Evolutionary conservation across 2,797 vertebrate genomes (phyloP).

Genomic region (Eurystomus glaucurus): DNA sequence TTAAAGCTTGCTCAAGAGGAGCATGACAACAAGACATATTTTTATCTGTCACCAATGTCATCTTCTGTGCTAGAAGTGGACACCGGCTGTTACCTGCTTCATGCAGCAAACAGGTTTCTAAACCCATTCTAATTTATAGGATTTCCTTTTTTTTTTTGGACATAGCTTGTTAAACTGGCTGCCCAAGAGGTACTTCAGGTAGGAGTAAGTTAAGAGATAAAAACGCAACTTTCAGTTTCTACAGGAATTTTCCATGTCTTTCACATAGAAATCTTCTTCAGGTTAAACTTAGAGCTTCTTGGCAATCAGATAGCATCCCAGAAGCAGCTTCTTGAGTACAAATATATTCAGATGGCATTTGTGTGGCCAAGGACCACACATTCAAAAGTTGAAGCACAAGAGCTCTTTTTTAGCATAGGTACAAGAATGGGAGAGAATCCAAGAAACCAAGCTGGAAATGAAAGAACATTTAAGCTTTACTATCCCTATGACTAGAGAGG

Average conservation of each 20-base stretch:
- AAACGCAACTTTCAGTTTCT: not conserved
- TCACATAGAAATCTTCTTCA: not conserved
- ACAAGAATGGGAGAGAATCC: not conserved
- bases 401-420: not conserved
- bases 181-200: not conserved
- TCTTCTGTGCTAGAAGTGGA: not conserved
- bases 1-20: not conserved
- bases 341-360: not conserved
- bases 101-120: not conserved
- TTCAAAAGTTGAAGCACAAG: not conserved
- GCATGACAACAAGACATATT: rapidly evolving
- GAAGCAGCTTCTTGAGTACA: not conserved
- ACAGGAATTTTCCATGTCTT: not conserved
- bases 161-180: not conserved
- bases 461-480: not conserved
- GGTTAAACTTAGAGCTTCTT: constrained; percentile 10
- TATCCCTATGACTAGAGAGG: not conserved
- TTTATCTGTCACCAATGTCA: not conserved
- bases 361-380: not conserved
- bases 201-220: not conserved
- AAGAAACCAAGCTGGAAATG: not conserved
- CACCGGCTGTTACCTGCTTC: not conserved
- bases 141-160: not conserved
- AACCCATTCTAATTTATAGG: not conserved
- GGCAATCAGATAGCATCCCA: not conserved